These are phyloP conservation scores for Cheilinus undulatus DNA, from an alignment of 2,113 vertebrate genomes.

Conservation along the genomic window DNA sequence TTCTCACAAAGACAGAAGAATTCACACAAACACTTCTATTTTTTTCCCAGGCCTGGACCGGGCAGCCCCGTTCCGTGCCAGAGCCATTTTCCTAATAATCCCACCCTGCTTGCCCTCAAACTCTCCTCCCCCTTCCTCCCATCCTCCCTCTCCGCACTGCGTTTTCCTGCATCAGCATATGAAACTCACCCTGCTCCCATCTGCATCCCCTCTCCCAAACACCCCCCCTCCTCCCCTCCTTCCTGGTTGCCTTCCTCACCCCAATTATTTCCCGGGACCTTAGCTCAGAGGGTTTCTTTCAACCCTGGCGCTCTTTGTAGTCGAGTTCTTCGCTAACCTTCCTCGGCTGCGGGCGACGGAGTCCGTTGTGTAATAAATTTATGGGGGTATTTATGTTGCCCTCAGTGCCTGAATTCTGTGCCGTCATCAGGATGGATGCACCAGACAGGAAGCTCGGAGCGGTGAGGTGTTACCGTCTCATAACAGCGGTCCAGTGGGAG, in stretches of 20 bases:
- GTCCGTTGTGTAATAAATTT: constrained; percentile 33
- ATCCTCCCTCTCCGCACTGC: constrained; percentile 31
- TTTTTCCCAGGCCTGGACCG: constrained; percentile 28
- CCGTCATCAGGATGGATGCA: constrained; percentile 27
- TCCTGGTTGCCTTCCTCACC: constrained; percentile 50
- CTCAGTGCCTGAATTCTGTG: constrained; percentile 1
- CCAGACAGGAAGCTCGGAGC: constrained; percentile 14
- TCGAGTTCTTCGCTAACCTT: constrained; percentile 31
- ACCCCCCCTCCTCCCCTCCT: constrained; percentile 13
- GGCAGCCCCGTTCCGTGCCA: constrained; percentile 21
- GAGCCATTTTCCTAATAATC: constrained; percentile 63
- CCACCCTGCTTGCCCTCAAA: constrained; percentile 32
- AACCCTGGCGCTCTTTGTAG: constrained; percentile 27
- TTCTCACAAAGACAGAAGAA: constrained; percentile 18
- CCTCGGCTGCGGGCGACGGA: constrained; percentile 9
- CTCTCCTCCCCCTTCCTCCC: background rate
- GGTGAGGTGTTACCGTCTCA: background rate
- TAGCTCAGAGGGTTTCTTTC: constrained; percentile 44
- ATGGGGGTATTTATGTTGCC: constrained; percentile 22
- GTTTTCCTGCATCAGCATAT: constrained; percentile 66
- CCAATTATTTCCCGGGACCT: constrained; percentile 67
- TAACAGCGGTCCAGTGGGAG: constrained; percentile 10
- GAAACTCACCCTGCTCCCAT: constrained; percentile 15
- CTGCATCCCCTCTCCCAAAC: constrained; percentile 21
- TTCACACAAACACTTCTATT: constrained; percentile 8